phyloP scores from a whole-genome alignment of 92 coral and sea anemone species.

The Isaurus tuberculatus region DNA sequence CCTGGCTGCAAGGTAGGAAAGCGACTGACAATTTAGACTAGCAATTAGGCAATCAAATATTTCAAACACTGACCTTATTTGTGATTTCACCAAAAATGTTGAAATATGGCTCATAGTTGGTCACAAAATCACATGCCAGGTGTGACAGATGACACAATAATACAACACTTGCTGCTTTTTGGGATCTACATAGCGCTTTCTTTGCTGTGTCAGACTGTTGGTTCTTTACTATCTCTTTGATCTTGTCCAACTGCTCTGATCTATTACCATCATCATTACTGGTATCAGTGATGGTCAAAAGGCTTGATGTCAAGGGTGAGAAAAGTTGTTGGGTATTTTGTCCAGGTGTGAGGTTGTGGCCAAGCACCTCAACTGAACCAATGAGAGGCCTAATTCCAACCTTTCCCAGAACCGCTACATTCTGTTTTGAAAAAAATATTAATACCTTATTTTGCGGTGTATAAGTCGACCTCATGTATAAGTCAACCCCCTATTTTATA shows the following conservation, averaged over 20 bases:
- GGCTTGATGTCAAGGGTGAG: constrained; percentile 36
- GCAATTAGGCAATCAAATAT: no score
- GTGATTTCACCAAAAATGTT: constrained; percentile 2
- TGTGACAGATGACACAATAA: background rate
- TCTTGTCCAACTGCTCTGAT: background rate
- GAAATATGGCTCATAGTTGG: constrained; percentile 23
- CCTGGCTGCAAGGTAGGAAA: no score
- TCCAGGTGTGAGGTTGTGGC: constrained; percentile 6
- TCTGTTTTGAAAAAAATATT: constrained; percentile 10
- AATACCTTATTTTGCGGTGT: no score
- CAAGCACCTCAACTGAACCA: constrained; percentile 40
- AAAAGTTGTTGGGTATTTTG: constrained; percentile 16
- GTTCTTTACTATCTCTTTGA: constrained; percentile 11
- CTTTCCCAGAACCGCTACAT: constrained; percentile 27
- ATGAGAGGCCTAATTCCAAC: background rate
- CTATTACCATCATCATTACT: constrained; percentile 1
- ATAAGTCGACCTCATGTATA: no score
- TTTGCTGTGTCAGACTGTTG: constrained; percentile 12
- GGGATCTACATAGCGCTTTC: constrained; percentile 12
- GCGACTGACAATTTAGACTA: no score
- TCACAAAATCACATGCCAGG: constrained; percentile 31
- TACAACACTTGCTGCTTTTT: constrained; percentile 21
- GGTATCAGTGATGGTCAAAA: constrained; percentile 24
- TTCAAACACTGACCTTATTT: no score
- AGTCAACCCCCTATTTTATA: background rate